Evolutionary conservation across 2,113 vertebrate genomes (phyloP).

Genomic region (Chlorodrepanis virens): DNA sequence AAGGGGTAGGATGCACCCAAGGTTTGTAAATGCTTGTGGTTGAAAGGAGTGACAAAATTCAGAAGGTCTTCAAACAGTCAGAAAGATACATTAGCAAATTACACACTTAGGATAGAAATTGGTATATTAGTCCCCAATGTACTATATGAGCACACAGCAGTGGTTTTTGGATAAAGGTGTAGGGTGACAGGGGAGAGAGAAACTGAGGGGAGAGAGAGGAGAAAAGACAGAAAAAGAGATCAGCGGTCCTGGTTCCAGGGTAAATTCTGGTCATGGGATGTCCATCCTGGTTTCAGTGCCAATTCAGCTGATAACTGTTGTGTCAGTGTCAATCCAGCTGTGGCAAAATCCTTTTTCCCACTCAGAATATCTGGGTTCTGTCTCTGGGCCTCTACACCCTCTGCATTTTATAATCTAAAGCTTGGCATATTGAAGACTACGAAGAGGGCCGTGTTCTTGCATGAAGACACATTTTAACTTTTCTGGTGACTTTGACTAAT

Average conservation of each 20-base stretch:
- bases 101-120: neutral
- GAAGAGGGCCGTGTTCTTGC: accelerated
- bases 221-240: neutral
- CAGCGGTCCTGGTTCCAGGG: neutral
- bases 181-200: neutral
- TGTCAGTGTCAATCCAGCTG: neutral
- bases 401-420: neutral
- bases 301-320: neutral
- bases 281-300: neutral
- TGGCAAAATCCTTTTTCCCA: neutral
- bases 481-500: neutral
- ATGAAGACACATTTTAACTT: neutral
- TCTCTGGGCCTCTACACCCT: neutral
- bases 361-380: neutral
- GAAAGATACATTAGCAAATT: neutral
- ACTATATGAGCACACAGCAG: too few relatives aligned
- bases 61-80: neutral
- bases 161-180: neutral
- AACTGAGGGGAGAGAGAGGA: neutral
- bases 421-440: neutral
- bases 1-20: neutral
- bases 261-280: neutral
- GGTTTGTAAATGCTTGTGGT: neutral
- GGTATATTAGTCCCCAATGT: neutral
- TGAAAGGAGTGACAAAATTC: neutral